Percentiles rank a stretch among this genome's conserved stretches.
Conservation (phyloP, 2,888 invertebrate species). For the Tetragnatha montana region DNA sequence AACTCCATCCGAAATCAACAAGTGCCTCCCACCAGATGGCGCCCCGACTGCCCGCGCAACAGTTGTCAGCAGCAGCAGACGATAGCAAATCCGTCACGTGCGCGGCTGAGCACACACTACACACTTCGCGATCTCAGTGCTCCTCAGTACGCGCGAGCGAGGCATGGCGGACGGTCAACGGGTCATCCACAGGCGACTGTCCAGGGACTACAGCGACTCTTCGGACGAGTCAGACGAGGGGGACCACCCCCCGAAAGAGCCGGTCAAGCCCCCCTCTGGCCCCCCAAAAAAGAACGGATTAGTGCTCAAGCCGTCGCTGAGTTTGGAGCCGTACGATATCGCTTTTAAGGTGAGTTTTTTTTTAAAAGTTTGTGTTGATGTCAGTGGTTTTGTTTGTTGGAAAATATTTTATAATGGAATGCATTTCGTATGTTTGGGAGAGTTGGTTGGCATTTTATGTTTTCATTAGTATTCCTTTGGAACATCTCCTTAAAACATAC, state of each 20-base stretch:
- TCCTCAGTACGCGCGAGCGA: slow-evolving; percentile 8
- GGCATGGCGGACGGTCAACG: slow-evolving; percentile 51
- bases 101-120: slow-evolving; percentile 48
- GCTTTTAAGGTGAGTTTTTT: slow-evolving; percentile 66
- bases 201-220: slow-evolving; percentile 66
- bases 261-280: background rate
- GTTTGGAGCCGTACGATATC: slow-evolving; percentile 68
- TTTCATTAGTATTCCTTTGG: no score
- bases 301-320: slow-evolving; percentile 57
- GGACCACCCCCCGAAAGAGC: background rate
- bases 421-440: no score
- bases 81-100: slow-evolving; percentile 43
- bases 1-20: slow-evolving; percentile 32
- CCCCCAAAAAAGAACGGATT: slow-evolving; percentile 57
- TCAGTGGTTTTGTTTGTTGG: no score
- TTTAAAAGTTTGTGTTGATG: slow-evolving; percentile 1
- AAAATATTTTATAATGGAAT: no score
- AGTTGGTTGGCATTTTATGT: no score
- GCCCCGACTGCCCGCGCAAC: slow-evolving; percentile 47
- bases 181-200: slow-evolving; percentile 59
- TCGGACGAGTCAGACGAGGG: slow-evolving; percentile 64
- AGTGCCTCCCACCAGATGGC: slow-evolving; percentile 54
- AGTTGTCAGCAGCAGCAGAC: slow-evolving; percentile 47
- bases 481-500: no score
- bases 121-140: slow-evolving; percentile 14